Conservation (phyloP, 2,113 vertebrate genomes). For the Cephalopterus ornatus region DNA sequence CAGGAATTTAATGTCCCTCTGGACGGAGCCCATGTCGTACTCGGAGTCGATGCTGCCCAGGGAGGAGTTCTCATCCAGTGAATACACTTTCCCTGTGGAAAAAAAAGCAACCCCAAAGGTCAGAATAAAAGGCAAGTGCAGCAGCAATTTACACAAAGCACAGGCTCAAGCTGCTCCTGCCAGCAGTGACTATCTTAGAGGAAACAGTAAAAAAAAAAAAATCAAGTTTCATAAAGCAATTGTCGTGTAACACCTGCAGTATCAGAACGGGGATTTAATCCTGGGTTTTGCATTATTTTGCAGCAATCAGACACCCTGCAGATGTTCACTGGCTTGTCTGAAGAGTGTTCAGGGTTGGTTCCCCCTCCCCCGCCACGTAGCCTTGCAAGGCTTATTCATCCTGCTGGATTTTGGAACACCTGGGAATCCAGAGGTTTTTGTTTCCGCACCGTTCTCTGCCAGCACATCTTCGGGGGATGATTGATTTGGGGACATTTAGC, state of each 20-base stretch:
- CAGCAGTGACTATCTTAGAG: background rate
- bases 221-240: background rate
- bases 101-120: background rate
- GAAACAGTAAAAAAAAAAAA: background rate
- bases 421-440: background rate
- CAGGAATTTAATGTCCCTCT: conserved; percentile 85
- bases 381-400: background rate
- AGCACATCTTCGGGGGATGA: background rate
- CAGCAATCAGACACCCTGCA: background rate
- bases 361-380: no score
- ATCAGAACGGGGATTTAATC: background rate
- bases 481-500: background rate
- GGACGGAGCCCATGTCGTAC: conserved; percentile 88
- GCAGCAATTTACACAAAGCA: background rate
- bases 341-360: rapidly evolving
- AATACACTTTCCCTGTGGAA: conserved; percentile 85
- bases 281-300: background rate
- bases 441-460: background rate
- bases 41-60: conserved; percentile 89
- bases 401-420: background rate
- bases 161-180: background rate
- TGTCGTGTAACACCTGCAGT: background rate
- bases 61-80: conserved; percentile 86
- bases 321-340: background rate
- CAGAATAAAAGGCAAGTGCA: background rate